Base-by-base conservation (phyloP, 1,140 invertebrate species). In the Aphaenogaster rudis region DNA sequence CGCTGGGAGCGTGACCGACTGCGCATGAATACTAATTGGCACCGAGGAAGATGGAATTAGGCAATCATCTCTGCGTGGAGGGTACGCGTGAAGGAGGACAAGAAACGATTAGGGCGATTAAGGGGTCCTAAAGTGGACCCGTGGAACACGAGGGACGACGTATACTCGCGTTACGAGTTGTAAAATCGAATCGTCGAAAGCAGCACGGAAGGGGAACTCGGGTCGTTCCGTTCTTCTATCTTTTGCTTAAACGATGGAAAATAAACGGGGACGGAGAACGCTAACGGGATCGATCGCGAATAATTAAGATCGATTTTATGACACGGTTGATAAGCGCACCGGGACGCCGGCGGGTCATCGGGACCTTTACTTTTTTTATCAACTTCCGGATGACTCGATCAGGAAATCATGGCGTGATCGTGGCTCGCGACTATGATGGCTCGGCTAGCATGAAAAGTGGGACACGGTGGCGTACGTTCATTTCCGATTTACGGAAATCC, bases 11-110 rank as follows among this genome's bases (percentile, higher is more conserved):
- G 17, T 61, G 81, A 69, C 80, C 72, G 72, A 82, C 74, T 85
- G 71, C 79, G 84, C 88, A 88, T 93, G 93, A 94, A 94, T 94
- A 93, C 91, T 94, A 94, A 94, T 94, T 94, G 91, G 88, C 93
- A 91, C 91, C 92, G 93, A 93, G 91, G 92, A 91, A 92, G 90
- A 88, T 88, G 86, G 91, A 93, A 94, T 93, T 93, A 94, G 94
- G 94, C 92, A 89, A 88, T 88, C 88, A 91, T 88, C 90, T 72
- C 9, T 5, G 61, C 28, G 80, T 87, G 89, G 87, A 90, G 89
- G 74, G 57, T 76, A 61, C 80, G 80, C 42, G 80, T 21, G 80
- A 28, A 39, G 28, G 50, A 84, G 67, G 52, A 86, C 39, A 13
- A 48, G 50, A 33, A 21, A 15, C 74, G 72, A 84, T 84, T 84